phyloP scores from a whole-genome alignment of 2,888 invertebrate genomes.

The Latheticus oryzae region DNA sequence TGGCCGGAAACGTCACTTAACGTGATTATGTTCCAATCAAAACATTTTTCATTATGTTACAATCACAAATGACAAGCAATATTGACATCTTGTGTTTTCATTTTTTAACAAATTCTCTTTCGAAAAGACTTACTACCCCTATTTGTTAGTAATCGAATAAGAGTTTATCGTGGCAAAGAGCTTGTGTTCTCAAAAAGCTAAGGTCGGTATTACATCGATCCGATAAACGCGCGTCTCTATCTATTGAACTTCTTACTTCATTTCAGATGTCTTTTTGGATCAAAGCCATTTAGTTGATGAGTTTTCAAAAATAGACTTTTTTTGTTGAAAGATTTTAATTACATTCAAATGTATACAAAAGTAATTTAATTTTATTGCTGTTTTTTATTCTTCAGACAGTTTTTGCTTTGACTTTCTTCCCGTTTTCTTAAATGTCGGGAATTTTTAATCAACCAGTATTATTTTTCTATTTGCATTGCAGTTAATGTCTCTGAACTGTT shows the following conservation, averaged over 20 bases:
- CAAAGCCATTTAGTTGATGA: constrained; percentile 16
- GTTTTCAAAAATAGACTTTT: constrained; percentile 5
- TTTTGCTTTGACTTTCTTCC: too few relatives aligned
- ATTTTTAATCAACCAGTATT: too few relatives aligned
- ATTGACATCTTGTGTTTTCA: constrained; percentile 49
- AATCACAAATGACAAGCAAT: constrained; percentile 43
- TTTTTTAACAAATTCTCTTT: constrained; percentile 55
- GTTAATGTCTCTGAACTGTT: too few relatives aligned
- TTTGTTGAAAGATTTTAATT: constrained; percentile 3
- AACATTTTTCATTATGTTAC: constrained; percentile 43
- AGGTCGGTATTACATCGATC: constrained; percentile 52
- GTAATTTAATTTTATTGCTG: too few relatives aligned
- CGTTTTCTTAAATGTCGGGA: too few relatives aligned
- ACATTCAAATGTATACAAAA: too few relatives aligned
- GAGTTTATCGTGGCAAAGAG: constrained; percentile 56
- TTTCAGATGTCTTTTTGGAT: constrained; percentile 12
- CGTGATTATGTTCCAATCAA: constrained; percentile 28
- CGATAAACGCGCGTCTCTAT: constrained; percentile 43
- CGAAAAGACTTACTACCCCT: constrained; percentile 55
- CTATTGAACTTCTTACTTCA: constrained; percentile 19
- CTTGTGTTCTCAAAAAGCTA: constrained; percentile 52
- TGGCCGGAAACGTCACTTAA: constrained; percentile 32
- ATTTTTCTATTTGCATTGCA: too few relatives aligned
- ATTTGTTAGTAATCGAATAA: constrained; percentile 59
- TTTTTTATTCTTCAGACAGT: neutral